Base-by-base conservation (phyloP, 2,113 vertebrate genomes). In the Halcyon malimbica region DNA sequence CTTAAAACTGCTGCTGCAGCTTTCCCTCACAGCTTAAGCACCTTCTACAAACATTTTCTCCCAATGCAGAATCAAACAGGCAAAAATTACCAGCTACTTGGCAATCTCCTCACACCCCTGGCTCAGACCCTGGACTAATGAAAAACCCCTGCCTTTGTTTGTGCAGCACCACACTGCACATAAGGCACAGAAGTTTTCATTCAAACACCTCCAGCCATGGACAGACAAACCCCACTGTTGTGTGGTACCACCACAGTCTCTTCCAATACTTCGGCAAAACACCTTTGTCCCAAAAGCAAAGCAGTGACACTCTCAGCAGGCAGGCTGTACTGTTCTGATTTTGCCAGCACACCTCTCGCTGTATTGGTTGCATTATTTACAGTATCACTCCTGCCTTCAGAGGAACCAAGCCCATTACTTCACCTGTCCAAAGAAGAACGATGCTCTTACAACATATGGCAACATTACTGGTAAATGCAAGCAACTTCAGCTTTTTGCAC, bases 271-370 rank as follows among this genome's bases (percentile, higher is more conserved):
- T 8, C 37, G 59, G 28, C 0, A 1, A 39, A 71, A 23, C 42
- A 39, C 16, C 37, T 64, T 6, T 44, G 8, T 70, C 50, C 71
- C 39, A 44, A 39, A 18, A 53, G 50, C 56, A 77, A 48, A 56
- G 15, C 48, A 42, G 29, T 4, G 2, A 16, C 17, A 16, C 20
- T 17, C 33, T 16, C 35, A 51, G 50, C 46, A 64, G 33, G 24
- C 44, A 85, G 24, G 13, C 33, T 37, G 2, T 11, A 35, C 12
- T 24, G 5, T n/a, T 23, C 41, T 6, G 31, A 74, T 20, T 23
- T 16, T 41, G 33, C 25, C 12, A 1, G 17, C 1, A 1, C 44
- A 59, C 18, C 54, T 16, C 42, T 56, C 1, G 1, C 54, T 42
- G 2, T 13, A 73, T 16, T 60, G 18, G 20, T 7, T 78, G 16